These are phyloP conservation scores for Alsophila aescularia DNA, from an alignment of 2,888 invertebrate species.

Conservation along the genomic window DNA sequence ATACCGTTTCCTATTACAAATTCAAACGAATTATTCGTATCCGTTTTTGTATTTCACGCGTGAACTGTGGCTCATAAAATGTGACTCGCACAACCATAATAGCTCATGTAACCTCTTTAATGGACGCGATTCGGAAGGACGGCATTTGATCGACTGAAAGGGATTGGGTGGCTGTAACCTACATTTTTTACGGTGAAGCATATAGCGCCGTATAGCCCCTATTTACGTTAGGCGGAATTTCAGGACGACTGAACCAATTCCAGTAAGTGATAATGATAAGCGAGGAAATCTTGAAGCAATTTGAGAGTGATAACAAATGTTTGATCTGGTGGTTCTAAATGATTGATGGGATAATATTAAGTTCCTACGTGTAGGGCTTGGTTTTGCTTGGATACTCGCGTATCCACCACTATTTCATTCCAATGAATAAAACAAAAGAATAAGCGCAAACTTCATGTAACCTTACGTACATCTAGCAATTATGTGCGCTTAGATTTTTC, in stretches of 20 bases:
- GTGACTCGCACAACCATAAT: slow-evolving; percentile 34
- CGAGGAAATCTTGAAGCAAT: slow-evolving; percentile 4
- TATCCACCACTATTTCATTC: too few species aligned
- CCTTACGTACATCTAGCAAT: too few species aligned
- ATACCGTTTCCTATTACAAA: too few species aligned
- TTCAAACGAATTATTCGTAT: neutral
- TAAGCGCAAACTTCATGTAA: too few species aligned
- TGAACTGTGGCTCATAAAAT: slow-evolving; percentile 23
- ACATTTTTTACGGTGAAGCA: slow-evolving; percentile 18
- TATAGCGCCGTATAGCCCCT: neutral
- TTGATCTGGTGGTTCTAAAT: neutral
- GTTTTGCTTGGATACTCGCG: too few species aligned
- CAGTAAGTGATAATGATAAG: slow-evolving; percentile 7
- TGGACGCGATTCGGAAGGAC: slow-evolving; percentile 25
- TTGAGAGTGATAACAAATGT: neutral
- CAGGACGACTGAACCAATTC: slow-evolving; percentile 13
- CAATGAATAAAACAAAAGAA: too few species aligned
- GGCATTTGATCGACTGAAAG: slow-evolving; percentile 40
- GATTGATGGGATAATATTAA: neutral
- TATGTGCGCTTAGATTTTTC: too few species aligned
- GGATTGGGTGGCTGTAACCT: slow-evolving; percentile 26
- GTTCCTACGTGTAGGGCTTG: too few species aligned
- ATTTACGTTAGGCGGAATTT: neutral
- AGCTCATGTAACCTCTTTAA: slow-evolving; percentile 39
- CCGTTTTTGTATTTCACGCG: slow-evolving; percentile 1